Percentiles rank a stretch among this genome's conserved stretches.
phyloP scores from a whole-genome alignment of 1,140 invertebrate genomes.

The Pinna nobilis region DNA sequence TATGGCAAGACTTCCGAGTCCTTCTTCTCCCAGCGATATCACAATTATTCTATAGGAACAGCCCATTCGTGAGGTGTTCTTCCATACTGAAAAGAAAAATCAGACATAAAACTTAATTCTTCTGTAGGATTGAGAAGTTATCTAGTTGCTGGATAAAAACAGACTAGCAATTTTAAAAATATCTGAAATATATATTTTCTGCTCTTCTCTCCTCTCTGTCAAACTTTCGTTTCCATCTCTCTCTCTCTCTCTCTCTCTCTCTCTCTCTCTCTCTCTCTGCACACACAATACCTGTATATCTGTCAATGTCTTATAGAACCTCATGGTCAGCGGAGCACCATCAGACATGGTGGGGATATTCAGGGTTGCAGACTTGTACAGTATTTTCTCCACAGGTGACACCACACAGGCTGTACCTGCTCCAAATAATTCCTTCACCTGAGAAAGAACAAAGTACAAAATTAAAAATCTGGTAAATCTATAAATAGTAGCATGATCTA shows the following conservation, averaged over 20 bases:
- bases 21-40: too few species aligned
- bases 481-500: not conserved
- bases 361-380: conserved; percentile 77
- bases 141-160: not conserved
- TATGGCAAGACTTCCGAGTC: too few species aligned
- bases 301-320: conserved; percentile 83
- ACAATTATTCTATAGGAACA: conserved; percentile 68
- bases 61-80: conserved; percentile 85
- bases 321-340: conserved; percentile 71
- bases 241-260: not conserved
- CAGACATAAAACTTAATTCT: not conserved
- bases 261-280: not conserved
- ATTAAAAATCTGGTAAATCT: not conserved
- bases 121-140: not conserved
- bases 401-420: conserved; percentile 95
- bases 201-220: too few species aligned
- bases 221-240: not conserved
- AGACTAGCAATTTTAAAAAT: not conserved
- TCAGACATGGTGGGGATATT: conserved; percentile 82
- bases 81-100: conserved; percentile 82
- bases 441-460: too few species aligned
- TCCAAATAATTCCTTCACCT: conserved; percentile 96
- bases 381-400: conserved; percentile 89
- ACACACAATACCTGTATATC: conserved; percentile 80
- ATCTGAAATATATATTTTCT: not conserved